These are phyloP conservation scores for Nannoperca australis DNA, from an alignment of 2,797 vertebrate species.

Conservation along the genomic window DNA sequence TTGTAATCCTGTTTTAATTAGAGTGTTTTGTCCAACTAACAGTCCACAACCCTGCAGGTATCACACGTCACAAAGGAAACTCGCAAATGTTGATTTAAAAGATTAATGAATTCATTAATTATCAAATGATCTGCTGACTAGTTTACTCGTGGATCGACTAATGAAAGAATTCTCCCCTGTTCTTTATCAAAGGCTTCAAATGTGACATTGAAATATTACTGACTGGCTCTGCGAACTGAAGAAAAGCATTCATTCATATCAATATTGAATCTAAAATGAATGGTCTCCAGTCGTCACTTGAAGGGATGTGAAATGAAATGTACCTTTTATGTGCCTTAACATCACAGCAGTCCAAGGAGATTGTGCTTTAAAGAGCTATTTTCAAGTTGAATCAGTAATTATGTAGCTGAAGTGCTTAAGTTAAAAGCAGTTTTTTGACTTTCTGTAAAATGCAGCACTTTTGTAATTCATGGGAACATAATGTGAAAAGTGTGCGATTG, in stretches of 20 bases:
- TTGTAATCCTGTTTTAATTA: too few relatives aligned
- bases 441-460: conserved; percentile 17
- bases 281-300: background rate
- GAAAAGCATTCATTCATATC: background rate
- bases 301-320: conserved; percentile 5
- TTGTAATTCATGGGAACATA: conserved; percentile 10
- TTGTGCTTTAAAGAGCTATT: conserved; percentile 29
- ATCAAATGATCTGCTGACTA: background rate
- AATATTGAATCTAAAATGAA: background rate
- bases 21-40: background rate
- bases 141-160: background rate
- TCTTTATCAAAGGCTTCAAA: too few relatives aligned
- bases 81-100: background rate
- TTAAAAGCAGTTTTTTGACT: conserved; percentile 31
- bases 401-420: conserved; percentile 15
- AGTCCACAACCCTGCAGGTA: background rate
- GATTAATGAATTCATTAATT: too few relatives aligned
- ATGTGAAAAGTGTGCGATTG: background rate
- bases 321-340: conserved; percentile 64
- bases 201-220: background rate
- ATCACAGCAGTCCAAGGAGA: background rate
- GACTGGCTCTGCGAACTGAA: background rate
- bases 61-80: background rate
- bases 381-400: conserved; percentile 7
- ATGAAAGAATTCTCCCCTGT: background rate